Conservation (phyloP, 2,888 invertebrate genomes). For the Sepioteuthis lessoniana region DNA sequence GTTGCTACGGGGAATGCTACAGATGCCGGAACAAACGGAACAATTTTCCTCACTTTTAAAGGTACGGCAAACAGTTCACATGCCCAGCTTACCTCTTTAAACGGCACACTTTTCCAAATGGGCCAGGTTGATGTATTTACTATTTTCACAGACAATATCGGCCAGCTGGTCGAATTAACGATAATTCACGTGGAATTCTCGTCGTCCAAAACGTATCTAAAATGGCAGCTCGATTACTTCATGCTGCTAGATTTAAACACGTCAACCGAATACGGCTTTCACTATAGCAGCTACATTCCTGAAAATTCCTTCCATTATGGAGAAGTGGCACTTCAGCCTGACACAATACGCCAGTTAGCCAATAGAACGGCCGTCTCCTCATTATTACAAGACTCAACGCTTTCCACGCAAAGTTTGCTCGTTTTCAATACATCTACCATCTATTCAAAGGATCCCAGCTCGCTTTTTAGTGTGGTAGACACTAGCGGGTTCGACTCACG, state of each 20-base stretch:
- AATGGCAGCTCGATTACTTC: not conserved
- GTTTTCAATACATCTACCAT: not conserved
- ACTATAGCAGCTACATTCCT: not conserved
- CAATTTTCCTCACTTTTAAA: not conserved
- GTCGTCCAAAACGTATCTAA: not conserved
- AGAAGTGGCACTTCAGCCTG: not conserved
- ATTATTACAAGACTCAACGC: not conserved
- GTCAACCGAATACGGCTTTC: not conserved
- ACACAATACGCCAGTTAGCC: not conserved
- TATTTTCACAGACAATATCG: not conserved
- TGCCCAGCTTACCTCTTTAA: not conserved
- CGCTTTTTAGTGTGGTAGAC: not conserved
- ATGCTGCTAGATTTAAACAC: not conserved
- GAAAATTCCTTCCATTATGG: not conserved
- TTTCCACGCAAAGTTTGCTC: not conserved
- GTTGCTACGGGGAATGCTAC: not conserved
- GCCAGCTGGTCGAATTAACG: not conserved
- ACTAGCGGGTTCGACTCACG: not conserved
- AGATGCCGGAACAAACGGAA: conserved; percentile 36
- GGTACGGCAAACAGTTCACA: not conserved
- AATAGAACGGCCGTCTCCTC: not conserved
- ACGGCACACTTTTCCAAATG: not conserved
- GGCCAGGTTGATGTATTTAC: not conserved
- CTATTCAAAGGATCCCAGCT: not conserved
- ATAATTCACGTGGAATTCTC: not conserved